Evolutionary conservation across 2,888 invertebrate species (phyloP), one percentile per base, ranked within the genome.

Genomic region (Altica lythri): DNA sequence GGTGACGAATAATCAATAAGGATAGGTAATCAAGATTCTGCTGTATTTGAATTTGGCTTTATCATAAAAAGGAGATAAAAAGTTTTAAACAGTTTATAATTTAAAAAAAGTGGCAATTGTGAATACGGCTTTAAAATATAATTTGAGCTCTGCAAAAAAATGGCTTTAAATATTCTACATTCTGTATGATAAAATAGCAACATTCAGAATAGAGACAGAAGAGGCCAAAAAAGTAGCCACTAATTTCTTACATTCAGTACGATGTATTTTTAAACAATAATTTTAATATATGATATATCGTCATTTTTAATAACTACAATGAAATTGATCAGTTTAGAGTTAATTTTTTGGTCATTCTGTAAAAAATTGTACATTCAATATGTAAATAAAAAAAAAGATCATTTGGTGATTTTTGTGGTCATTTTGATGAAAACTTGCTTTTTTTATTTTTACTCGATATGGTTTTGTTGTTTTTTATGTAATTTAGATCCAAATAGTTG

Each of bases 291-390:
- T n/a, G n/a, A n/a, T n/a, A n/a, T n/a, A n/a, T n/a, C n/a, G n/a
- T n/a, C n/a, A n/a, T n/a, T n/a, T n/a, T n/a, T n/a, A n/a, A n/a
- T n/a, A n/a, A n/a, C n/a, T n/a, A n/a, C n/a, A n/a, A n/a, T n/a
- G n/a, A n/a, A n/a, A n/a, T 22, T 8, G 19, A 17, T 46, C n/a
- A 46, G 6, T 40, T 49, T 17, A 49, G 32, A 10, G 40, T 30
- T 40, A 48, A 29, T 47, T 53, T 54, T 49, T 55, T 55, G 51
- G 55, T 51, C 55, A 19, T 46, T 50, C 42, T 46, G 47, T 64
- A 64, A 63, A 63, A 67, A 68, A 65, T 65, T 74, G 74, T 74
- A 73, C 67, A 73, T 74, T 73, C 64, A 66, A 62, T 54, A 62
- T 70, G 69, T 70, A 70, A 65, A 70, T 70, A 70, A 58, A 54